These are phyloP conservation scores for Motacilla alba DNA, from an alignment of 2,113 vertebrate species.

Conservation along the genomic window DNA sequence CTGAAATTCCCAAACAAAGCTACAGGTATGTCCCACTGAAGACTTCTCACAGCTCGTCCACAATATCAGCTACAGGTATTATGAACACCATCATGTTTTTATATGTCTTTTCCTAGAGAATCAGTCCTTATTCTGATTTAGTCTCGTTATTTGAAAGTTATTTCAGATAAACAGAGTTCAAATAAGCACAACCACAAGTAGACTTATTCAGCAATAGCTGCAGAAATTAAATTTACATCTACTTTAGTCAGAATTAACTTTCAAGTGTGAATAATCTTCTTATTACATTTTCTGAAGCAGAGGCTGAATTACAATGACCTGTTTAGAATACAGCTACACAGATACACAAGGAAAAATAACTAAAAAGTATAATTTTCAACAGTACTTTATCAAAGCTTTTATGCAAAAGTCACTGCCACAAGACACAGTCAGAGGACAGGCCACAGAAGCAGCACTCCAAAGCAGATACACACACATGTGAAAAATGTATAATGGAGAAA, in stretches of 20 bases:
- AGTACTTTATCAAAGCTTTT: background rate
- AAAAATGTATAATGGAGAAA: background rate
- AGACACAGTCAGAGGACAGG: background rate
- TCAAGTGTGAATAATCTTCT: background rate
- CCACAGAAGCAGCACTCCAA: background rate
- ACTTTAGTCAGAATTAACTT: conserved; percentile 1
- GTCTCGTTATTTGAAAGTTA: background rate
- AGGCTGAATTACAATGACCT: background rate
- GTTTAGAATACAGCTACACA: background rate
- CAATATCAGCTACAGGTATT: background rate
- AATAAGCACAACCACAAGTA: background rate
- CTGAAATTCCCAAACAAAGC: background rate
- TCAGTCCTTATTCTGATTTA: background rate
- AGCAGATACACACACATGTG: background rate
- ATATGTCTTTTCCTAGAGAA: background rate
- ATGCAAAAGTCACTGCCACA: background rate
- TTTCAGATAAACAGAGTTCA: background rate
- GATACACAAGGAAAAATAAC: background rate
- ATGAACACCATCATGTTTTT: background rate
- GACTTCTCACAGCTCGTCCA: background rate
- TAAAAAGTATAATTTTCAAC: background rate
- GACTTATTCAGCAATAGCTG: background rate
- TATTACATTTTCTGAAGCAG: background rate
- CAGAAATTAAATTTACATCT: conserved; percentile 25
- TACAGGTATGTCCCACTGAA: background rate